phyloP scores from a whole-genome alignment of 1,140 invertebrate genomes.

The Piezodorus guildinii region DNA sequence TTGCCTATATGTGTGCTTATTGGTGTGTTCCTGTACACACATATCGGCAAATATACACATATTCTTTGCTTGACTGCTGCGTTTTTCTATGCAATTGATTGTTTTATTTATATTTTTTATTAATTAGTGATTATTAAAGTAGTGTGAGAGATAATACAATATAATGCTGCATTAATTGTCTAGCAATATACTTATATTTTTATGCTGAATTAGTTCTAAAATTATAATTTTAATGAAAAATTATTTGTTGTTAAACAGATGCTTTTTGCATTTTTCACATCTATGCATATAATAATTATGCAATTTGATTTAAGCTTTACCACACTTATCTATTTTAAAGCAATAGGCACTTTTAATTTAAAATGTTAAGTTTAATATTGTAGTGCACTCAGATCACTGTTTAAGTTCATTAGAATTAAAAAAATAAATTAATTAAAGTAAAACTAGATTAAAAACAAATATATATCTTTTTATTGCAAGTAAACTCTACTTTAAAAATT shows the following conservation, averaged over 20 bases:
- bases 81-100: conserved; percentile 14
- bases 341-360: no score
- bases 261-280: conserved; percentile 6
- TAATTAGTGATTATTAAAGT: conserved; percentile 3
- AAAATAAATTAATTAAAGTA: no score
- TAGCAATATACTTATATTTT: neutral
- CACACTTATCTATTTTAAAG: neutral
- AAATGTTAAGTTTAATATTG: no score
- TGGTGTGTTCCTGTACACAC: conserved; percentile 6
- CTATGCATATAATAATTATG: neutral
- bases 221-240: neutral
- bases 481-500: neutral
- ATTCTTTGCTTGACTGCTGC: conserved; percentile 17
- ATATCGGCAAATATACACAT: conserved; percentile 11
- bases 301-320: neutral
- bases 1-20: neutral
- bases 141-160: conserved; percentile 3
- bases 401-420: no score
- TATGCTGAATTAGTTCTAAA: neutral
- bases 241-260: neutral
- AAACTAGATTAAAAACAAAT: no score
- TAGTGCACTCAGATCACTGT: no score
- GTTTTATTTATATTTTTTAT: conserved; percentile 6
- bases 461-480: no score
- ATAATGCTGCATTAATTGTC: conserved; percentile 5